A percentile compares a stretch with the other conserved stretches of the same genome.
phyloP scores from a whole-genome alignment of 2,113 vertebrate genomes.

The Promerops cafer region DNA sequence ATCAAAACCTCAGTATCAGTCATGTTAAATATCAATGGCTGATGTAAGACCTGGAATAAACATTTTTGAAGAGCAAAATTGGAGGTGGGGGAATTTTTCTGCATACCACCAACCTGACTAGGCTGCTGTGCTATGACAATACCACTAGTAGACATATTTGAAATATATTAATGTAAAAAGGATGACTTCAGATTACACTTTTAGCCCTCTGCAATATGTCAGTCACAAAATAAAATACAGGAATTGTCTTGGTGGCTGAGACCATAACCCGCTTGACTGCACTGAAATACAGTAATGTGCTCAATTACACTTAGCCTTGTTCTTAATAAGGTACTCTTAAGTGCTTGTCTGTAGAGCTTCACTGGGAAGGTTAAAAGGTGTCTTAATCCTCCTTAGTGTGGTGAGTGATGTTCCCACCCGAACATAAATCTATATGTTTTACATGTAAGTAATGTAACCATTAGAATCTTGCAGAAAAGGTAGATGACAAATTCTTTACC shows the following conservation, averaged over 20 bases:
- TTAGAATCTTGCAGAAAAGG: background rate
- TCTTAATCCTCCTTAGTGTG: background rate
- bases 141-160: background rate
- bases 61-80: background rate
- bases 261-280: background rate
- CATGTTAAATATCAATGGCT: background rate
- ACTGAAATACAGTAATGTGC: background rate
- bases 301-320: background rate
- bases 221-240: background rate
- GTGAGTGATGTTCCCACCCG: background rate
- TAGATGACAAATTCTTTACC: background rate
- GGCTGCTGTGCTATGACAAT: background rate
- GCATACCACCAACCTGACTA: background rate
- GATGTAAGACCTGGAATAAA: background rate
- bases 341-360: background rate
- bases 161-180: background rate
- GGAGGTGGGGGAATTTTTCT: background rate
- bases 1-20: background rate
- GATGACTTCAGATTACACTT: background rate
- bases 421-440: background rate
- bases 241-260: background rate
- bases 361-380: background rate
- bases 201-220: background rate
- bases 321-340: background rate
- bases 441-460: background rate